Percentiles rank a stretch among this genome's conserved stretches.
Conservation (phyloP, 1,140 invertebrate genomes). For the Cryptotermes secundus region DNA sequence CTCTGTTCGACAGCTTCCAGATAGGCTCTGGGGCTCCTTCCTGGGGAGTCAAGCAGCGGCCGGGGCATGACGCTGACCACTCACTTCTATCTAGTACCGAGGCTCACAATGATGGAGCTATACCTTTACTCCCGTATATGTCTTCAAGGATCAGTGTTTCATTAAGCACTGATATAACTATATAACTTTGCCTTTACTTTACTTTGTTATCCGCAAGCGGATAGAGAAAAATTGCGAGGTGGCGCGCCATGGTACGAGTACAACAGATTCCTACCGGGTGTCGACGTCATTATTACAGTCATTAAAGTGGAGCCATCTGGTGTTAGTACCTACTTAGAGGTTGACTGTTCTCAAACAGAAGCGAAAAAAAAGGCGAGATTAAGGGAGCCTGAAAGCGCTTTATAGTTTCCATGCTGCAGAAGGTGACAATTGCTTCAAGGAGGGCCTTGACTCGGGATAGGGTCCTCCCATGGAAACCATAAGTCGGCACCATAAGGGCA, state of each 20-base stretch:
- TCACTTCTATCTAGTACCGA: too few relatives aligned
- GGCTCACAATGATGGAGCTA: too few relatives aligned
- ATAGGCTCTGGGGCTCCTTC: too few relatives aligned
- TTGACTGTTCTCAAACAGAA: background rate
- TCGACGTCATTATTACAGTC: background rate
- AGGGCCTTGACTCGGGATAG: background rate
- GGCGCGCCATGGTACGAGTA: background rate
- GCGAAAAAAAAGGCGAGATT: background rate
- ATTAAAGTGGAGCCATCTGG: conserved; percentile 11
- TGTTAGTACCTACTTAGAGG: background rate
- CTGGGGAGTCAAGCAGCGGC: too few relatives aligned
- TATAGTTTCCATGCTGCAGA: background rate
- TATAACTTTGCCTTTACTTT: too few relatives aligned
- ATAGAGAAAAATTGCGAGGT: background rate
- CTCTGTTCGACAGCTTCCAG: too few relatives aligned
- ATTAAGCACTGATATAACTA: too few relatives aligned
- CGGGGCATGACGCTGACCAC: too few relatives aligned
- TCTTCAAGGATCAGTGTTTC: too few relatives aligned
- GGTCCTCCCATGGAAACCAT: background rate
- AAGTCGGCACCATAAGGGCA: background rate
- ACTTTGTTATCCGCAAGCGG: too few relatives aligned
- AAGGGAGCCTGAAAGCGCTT: background rate
- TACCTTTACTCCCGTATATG: too few relatives aligned
- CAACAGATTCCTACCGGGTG: background rate
- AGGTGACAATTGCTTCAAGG: background rate